These are phyloP conservation scores for Oreamnos americanus DNA, from an alignment of 2,113 vertebrate genomes.

Conservation along the genomic window DNA sequence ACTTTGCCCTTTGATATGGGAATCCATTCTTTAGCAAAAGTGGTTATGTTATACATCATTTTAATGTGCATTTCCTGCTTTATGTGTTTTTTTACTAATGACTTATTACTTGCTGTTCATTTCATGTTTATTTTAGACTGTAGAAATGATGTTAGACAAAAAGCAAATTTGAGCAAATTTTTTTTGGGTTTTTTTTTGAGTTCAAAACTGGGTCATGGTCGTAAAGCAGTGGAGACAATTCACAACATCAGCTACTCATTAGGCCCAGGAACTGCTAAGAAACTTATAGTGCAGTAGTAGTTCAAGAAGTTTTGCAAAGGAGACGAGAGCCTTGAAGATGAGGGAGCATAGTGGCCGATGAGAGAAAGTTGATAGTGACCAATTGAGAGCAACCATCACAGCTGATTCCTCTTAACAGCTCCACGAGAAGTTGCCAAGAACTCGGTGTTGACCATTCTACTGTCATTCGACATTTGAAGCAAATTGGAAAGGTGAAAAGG, in stretches of 20 bases:
- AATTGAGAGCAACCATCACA: background rate
- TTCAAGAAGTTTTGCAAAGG: background rate
- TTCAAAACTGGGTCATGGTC: background rate
- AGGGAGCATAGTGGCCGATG: background rate
- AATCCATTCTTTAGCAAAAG: background rate
- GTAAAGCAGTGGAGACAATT: background rate
- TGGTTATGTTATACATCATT: background rate
- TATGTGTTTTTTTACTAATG: background rate
- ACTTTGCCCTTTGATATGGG: background rate
- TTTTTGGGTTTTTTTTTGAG: background rate
- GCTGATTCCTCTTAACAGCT: background rate
- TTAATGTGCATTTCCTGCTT: background rate
- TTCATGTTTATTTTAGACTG: background rate
- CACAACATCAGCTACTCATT: background rate
- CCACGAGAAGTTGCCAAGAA: background rate
- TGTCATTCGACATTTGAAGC: background rate
- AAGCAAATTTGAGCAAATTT: background rate
- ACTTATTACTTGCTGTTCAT: background rate
- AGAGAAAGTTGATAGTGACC: background rate
- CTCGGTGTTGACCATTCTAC: background rate
- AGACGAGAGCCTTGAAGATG: background rate
- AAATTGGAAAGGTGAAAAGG: background rate
- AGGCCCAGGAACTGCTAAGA: background rate
- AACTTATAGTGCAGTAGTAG: background rate
- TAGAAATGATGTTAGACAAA: background rate